These are phyloP conservation scores for Prinia subflava DNA, from an alignment of 2,113 vertebrate species.

Conservation along the genomic window DNA sequence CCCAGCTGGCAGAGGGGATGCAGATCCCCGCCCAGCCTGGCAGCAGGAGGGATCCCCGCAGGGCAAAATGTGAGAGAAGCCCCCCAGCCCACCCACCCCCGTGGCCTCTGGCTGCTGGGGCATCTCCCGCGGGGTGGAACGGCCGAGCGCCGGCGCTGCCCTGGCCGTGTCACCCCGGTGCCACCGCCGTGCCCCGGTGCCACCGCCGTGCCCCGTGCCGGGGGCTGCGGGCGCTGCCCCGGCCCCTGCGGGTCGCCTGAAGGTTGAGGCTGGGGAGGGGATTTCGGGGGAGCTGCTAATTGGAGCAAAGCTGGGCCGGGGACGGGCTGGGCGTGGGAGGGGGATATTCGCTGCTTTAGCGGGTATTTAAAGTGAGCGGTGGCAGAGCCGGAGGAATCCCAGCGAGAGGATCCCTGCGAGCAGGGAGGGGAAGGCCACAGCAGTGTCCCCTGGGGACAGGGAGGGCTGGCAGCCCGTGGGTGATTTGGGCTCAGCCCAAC, in stretches of 20 bases:
- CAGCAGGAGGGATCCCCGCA: neutral
- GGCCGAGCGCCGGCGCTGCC: neutral
- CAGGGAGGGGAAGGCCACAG: rapidly evolving
- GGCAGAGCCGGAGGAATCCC: neutral
- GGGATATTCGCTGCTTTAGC: neutral
- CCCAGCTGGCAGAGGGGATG: neutral
- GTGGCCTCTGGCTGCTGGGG: neutral
- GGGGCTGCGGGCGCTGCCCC: rapidly evolving
- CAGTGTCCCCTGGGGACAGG: rapidly evolving
- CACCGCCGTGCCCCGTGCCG: neutral
- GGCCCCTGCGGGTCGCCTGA: neutral
- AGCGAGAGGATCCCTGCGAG: neutral
- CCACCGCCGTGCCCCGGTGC: no score
- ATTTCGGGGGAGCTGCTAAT: slow-evolving; percentile 3
- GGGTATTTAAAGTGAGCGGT: neutral
- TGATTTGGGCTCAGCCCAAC: neutral
- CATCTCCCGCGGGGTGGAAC: neutral
- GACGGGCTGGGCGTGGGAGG: slow-evolving; percentile 36
- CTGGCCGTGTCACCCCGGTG: neutral
- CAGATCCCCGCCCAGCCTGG: neutral
- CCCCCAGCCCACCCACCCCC: neutral
- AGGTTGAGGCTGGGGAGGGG: slow-evolving; percentile 27
- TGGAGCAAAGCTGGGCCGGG: slow-evolving; percentile 40
- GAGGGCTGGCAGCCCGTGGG: neutral
- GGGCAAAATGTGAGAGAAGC: neutral